phyloP scores from a whole-genome alignment of 2,797 vertebrate genomes.

The Florisuga fusca region DNA sequence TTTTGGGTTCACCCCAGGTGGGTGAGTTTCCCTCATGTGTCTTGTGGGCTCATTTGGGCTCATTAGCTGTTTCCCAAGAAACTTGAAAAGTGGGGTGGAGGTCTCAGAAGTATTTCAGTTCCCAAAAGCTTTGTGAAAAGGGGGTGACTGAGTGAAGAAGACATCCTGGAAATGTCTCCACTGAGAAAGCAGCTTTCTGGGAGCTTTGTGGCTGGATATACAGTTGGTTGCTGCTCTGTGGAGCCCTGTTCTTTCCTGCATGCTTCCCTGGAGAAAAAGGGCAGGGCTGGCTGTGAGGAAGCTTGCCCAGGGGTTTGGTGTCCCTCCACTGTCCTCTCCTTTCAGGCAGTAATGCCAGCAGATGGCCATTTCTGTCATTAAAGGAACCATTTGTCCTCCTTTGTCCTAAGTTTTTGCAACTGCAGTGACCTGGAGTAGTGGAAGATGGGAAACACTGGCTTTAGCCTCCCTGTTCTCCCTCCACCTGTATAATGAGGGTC shows the following conservation, averaged over 20 bases:
- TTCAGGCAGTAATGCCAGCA: not conserved
- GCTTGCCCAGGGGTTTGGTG: not conserved
- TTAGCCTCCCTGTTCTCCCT: not conserved
- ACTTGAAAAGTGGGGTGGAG: not conserved
- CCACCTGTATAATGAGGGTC: not conserved
- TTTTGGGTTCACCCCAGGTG: not conserved
- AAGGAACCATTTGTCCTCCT: not conserved
- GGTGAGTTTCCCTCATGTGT: not conserved
- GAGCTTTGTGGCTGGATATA: not conserved
- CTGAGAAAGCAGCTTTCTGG: not conserved
- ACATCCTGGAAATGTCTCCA: not conserved
- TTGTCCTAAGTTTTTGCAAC: not conserved
- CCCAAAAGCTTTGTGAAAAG: not conserved
- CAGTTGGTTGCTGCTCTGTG: not conserved
- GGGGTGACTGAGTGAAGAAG: fast-evolving
- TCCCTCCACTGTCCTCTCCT: not conserved
- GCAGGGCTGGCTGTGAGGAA: not conserved
- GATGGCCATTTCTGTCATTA: not conserved
- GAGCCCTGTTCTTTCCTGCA: not conserved
- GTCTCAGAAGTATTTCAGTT: not conserved
- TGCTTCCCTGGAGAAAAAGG: not conserved
- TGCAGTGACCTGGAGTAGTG: not conserved
- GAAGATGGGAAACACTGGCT: not conserved
- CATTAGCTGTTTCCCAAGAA: not conserved
- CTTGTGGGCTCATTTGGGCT: not conserved